Base-by-base conservation (phyloP, 2,888 invertebrate species). In the Mesoligia furuncula region DNA sequence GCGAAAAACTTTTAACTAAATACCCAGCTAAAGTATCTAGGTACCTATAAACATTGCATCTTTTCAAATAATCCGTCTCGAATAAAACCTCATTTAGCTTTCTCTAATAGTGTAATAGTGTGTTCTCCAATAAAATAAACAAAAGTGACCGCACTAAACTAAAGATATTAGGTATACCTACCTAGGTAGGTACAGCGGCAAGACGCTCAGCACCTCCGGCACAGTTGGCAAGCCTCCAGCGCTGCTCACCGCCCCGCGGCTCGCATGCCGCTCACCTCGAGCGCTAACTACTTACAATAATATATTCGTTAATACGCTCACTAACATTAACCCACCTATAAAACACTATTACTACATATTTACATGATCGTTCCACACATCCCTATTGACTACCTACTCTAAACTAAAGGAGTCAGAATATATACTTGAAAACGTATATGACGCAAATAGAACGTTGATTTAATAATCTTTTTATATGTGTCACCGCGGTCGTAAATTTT, bases 221-320 rank as follows among this genome's bases (percentile, higher is more conserved):
- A 87, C 90, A 91, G 87, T 91, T 93, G 93, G 93, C 92, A 51
- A 9, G n/a, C 51, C 48, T 90, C 93, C 93, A 93, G 85, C 81
- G 27, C 57, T 6, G 31, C 24, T 39, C 65, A 51, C n/a, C 24
- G n/a, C 39, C 27, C 13, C 84, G 51, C 77, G 54, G 80, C 65
- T 24, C 57, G 64, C 72, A 39, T 8, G 39, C 71, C 80, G 57
- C 64, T 62, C 67, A 45, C 42, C 48, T 66, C 67, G 15, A 13
- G 42, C 69, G 54, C 57, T 70, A 57, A 54, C 71, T 72, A 36
- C 36, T 36, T 36, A 31, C 61, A 51, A 1, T 57, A 39, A 54
- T n/a, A 66, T 66, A 73, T 73, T 66, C n/a, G 75, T 82, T 73
- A 67, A 59, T 57, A 66, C n/a, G 54, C 64, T 73, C 73, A 62